Percentiles rank a stretch among this genome's conserved stretches.
These are phyloP conservation scores for Neoarius graeffei DNA, from an alignment of 2,113 vertebrate species.

Conservation along the genomic window DNA sequence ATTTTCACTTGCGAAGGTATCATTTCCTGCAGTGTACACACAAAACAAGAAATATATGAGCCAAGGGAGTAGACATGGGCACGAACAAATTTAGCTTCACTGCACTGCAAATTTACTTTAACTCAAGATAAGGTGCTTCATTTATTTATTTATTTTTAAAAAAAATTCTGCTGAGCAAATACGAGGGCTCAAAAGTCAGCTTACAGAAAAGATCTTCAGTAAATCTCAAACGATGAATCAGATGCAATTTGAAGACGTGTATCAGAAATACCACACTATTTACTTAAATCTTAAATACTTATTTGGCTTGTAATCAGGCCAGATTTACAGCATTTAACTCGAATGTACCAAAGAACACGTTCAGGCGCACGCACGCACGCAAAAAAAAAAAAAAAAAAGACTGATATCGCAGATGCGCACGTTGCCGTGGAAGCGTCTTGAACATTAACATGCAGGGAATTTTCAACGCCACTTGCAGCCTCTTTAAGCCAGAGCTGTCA, in stretches of 20 bases:
- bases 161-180: neutral
- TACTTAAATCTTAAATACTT: neutral
- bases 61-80: neutral
- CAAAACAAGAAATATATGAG: neutral
- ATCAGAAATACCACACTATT: neutral
- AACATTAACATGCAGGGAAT: neutral
- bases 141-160: neutral
- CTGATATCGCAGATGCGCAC: neutral
- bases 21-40: no score
- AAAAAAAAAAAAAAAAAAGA: neutral
- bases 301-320: slow-evolving; percentile 1
- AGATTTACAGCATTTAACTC: neutral
- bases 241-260: neutral
- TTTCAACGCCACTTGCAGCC: neutral
- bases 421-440: neutral
- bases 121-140: neutral
- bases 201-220: neutral
- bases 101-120: neutral
- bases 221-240: neutral
- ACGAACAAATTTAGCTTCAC: neutral
- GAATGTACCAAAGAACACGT: neutral
- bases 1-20: no score
- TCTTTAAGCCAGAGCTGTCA: slow-evolving; percentile 39
- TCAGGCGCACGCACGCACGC: neutral
- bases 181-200: neutral